phyloP scores from a whole-genome alignment of 2,797 vertebrate species.

The Eleutherodactylus coqui region DNA sequence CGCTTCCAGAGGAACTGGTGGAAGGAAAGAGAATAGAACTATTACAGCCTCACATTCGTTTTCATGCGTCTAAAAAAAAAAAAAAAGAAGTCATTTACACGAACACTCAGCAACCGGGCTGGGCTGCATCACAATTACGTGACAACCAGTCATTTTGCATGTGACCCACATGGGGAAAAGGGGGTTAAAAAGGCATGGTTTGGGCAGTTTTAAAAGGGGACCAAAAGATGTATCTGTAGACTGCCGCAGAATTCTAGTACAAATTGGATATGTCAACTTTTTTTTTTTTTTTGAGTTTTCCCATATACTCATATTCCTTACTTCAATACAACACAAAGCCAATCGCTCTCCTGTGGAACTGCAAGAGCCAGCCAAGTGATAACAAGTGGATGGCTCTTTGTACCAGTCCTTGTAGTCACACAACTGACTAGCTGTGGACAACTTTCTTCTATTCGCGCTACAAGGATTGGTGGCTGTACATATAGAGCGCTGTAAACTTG shows the following conservation, averaged over 20 bases:
- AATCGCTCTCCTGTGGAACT: background rate
- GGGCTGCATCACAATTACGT: constrained; percentile 50
- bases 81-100: constrained; percentile 49
- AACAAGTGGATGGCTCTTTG: background rate
- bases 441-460: background rate
- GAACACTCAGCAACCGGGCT: constrained; percentile 53
- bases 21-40: background rate
- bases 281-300: constrained; percentile 12
- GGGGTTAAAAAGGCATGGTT: constrained; percentile 6
- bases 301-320: background rate
- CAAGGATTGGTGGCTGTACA: background rate
- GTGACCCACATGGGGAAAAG: background rate
- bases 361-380: background rate
- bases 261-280: background rate
- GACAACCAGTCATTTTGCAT: constrained; percentile 35
- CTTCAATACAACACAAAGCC: background rate
- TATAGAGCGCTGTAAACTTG: constrained; percentile 32
- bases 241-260: background rate
- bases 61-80: constrained; percentile 44
- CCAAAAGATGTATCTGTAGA: background rate
- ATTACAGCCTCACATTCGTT: constrained; percentile 44
- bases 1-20: constrained; percentile 8
- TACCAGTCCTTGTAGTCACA: background rate
- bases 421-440: background rate
- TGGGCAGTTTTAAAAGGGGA: background rate